Conservation (phyloP, 2,113 vertebrate genomes). For the Silurus meridionalis region DNA sequence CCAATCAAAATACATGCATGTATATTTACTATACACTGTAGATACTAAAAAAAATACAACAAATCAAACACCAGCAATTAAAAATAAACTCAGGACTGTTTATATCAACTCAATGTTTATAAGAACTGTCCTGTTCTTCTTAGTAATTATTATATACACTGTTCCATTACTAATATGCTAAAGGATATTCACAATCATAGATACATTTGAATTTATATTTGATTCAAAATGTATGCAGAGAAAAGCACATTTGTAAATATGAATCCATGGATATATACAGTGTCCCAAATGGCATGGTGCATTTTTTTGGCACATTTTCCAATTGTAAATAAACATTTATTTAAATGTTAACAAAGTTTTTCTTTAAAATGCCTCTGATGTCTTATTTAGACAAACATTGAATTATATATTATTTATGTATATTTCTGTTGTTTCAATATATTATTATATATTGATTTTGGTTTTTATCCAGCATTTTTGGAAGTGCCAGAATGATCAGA, state of each 20-base stretch:
- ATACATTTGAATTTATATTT: slow-evolving; percentile 34
- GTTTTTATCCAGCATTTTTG: slow-evolving; percentile 38
- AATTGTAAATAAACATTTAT: slow-evolving; percentile 57
- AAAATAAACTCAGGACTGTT: slow-evolving; percentile 57
- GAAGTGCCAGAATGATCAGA: slow-evolving; percentile 41
- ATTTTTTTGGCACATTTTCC: background rate
- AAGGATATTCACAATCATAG: slow-evolving; percentile 40
- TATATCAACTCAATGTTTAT: slow-evolving; percentile 54
- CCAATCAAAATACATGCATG: slow-evolving; percentile 35
- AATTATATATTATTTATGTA: background rate
- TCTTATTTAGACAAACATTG: slow-evolving; percentile 4
- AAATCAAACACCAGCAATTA: slow-evolving; percentile 57
- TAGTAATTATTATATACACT: background rate
- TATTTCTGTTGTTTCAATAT: background rate
- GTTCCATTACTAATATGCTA: slow-evolving; percentile 44
- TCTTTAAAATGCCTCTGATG: too few species aligned
- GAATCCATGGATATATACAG: slow-evolving; percentile 50
- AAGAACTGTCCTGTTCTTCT: slow-evolving; percentile 47
- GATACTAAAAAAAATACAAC: slow-evolving; percentile 44
- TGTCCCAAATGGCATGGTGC: slow-evolving; percentile 41
- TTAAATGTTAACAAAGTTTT: slow-evolving; percentile 27
- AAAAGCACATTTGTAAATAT: slow-evolving; percentile 35
- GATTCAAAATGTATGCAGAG: background rate
- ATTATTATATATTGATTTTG: slow-evolving; percentile 27
- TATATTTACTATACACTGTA: slow-evolving; percentile 19